Evolutionary conservation across 2,888 invertebrate species (phyloP), one percentile per base, ranked within the genome.

Genomic region (Drosophila nr. perissopoda): DNA sequence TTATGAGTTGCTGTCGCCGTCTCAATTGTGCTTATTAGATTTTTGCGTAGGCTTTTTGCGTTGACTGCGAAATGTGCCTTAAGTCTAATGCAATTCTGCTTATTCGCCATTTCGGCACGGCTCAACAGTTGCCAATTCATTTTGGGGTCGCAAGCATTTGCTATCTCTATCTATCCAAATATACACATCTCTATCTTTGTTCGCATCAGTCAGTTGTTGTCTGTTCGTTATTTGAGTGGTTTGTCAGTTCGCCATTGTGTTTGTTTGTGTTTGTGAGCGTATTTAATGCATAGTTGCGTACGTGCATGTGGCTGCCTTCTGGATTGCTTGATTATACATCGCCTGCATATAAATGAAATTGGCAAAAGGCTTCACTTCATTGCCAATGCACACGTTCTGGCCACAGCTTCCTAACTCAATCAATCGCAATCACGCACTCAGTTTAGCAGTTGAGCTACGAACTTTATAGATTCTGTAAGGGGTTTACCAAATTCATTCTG

Each of bases 301-400:
- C 83, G 86, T 83, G 83, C 67, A 68, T 16, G 52, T 58, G 65
- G 54, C 58, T 82, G 49, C 57, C 58, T 34, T 36, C 36, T 31
- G 73, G 63, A 74, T 82, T 82, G 76, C 68, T 67, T 65, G 70
- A 79, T 82, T 64, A 74, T 78, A 84, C 81, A 78, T 81, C 48
- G 71, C 76, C 49, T 79, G 79, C 79, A 80, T 79, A 79, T 74
- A 76, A 79, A 79, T 79, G 78, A 68, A 79, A 78, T 79, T 76
- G 79, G 73, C 60, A 76, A 68, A 63, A 68, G 70, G 83, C 70
- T 82, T 84, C 81, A 67, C 73, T 77, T 84, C 88, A 88, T 88
- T 85, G 88, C 60, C 88, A 76, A 52, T 74, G 76, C 77, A 83
- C 74, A 83, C 71, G 70, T 65, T 59, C 63, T 49, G 25, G 46